Evolutionary conservation across 1,140 invertebrate species (phyloP).

Genomic region (Drosophila kurseongensis): DNA sequence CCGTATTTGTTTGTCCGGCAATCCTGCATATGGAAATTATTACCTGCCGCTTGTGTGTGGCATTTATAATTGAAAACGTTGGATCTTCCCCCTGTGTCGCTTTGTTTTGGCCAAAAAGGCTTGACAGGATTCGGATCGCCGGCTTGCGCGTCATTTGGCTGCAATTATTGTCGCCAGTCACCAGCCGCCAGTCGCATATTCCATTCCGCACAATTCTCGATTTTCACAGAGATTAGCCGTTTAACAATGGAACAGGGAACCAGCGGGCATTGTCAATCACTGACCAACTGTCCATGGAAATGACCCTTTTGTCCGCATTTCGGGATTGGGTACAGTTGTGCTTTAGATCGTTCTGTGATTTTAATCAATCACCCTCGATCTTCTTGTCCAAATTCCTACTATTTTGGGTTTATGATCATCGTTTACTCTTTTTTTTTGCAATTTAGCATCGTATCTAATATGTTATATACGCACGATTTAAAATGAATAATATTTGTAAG

Average conservation of each 20-base stretch:
- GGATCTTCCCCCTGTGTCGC: neutral
- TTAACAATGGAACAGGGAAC: slow-evolving; percentile 53
- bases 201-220: slow-evolving; percentile 59
- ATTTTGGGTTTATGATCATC: neutral
- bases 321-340: slow-evolving; percentile 57
- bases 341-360: neutral
- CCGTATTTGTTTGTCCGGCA: slow-evolving; percentile 20
- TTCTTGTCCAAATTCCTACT: neutral
- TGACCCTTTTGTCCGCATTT: slow-evolving; percentile 66
- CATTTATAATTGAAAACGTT: slow-evolving; percentile 67
- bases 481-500: too few species aligned
- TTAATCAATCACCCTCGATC: slow-evolving; percentile 2
- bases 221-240: slow-evolving; percentile 80
- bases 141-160: slow-evolving; percentile 73
- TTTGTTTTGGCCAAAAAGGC: slow-evolving; percentile 29
- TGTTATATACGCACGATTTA: too few species aligned
- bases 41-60: slow-evolving; percentile 66
- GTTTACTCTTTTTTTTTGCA: neutral
- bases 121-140: slow-evolving; percentile 36
- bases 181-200: slow-evolving; percentile 1
- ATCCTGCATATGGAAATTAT: slow-evolving; percentile 54
- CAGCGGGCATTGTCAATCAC: slow-evolving; percentile 62
- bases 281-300: slow-evolving; percentile 53
- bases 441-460: too few species aligned
- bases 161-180: slow-evolving; percentile 62